These are phyloP conservation scores for Drosophila rufa DNA, from an alignment of 1,140 invertebrate species.

Conservation along the genomic window DNA sequence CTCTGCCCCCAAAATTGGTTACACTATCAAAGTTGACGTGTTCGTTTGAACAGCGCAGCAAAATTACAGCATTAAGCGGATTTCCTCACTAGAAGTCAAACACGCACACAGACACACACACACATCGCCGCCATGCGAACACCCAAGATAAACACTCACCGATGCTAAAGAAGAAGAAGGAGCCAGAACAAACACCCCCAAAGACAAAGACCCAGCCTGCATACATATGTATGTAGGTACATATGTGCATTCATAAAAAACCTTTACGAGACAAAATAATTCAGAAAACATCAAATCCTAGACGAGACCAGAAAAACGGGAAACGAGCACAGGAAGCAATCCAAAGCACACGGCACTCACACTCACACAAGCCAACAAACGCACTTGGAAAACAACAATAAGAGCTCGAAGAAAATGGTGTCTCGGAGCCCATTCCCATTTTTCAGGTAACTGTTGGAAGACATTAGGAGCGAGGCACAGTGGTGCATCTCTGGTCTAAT, in stretches of 20 bases:
- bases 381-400: conserved; percentile 28
- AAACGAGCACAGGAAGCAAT: conserved; percentile 66
- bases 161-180: conserved; percentile 9
- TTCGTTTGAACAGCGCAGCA: conserved; percentile 54
- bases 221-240: conserved; percentile 1
- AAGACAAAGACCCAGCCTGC: conserved; percentile 38
- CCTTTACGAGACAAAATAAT: conserved; percentile 75
- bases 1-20: conserved; percentile 23
- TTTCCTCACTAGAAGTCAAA: conserved; percentile 77
- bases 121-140: conserved; percentile 10
- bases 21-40: conserved; percentile 58
- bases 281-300: conserved; percentile 76
- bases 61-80: conserved; percentile 83
- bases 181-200: conserved; percentile 44
- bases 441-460: conserved; percentile 70
- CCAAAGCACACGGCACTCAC: conserved; percentile 47
- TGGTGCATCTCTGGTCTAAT: conserved; percentile 15
- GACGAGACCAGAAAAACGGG: conserved; percentile 63
- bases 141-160: conserved; percentile 37
- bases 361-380: conserved; percentile 41
- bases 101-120: conserved; percentile 36
- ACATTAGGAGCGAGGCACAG: conserved; percentile 66
- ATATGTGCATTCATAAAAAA: conserved; percentile 57
- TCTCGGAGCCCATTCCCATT: conserved; percentile 42
- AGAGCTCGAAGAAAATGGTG: conserved; percentile 70